Evolutionary conservation across 2,888 invertebrate genomes (phyloP).

Genomic region (Drosophila merina): DNA sequence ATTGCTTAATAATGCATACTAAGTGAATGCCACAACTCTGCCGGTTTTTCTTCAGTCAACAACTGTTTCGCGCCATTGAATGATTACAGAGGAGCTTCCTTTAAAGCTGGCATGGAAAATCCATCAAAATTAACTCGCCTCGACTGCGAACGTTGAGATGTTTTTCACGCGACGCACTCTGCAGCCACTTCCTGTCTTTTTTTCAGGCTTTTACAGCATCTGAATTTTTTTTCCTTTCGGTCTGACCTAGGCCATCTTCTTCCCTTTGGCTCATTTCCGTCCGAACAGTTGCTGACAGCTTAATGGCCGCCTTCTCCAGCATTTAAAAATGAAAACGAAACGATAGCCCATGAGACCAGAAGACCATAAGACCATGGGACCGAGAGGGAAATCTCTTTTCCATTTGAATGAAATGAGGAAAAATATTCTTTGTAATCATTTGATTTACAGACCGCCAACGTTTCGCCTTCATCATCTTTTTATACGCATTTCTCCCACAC

Average conservation of each 20-base stretch:
- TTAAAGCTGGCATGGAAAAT: constrained; percentile 28
- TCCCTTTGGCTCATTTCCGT: constrained; percentile 44
- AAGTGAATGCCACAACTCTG: constrained; percentile 27
- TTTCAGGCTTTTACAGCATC: not conserved
- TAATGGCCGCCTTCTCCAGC: constrained; percentile 59
- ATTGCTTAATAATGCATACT: constrained; percentile 50
- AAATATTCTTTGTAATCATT: constrained; percentile 61
- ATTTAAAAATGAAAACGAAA: constrained; percentile 41
- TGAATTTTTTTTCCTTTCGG: not conserved
- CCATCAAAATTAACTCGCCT: constrained; percentile 49
- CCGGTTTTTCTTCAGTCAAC: constrained; percentile 16
- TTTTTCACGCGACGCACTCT: constrained; percentile 55
- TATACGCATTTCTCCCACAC: constrained; percentile 6
- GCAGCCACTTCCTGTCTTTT: constrained; percentile 45
- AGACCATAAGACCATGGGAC: constrained; percentile 2
- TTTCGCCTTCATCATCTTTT: constrained; percentile 32
- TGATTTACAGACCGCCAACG: constrained; percentile 59
- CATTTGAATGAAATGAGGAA: constrained; percentile 26
- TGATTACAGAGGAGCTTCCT: constrained; percentile 13
- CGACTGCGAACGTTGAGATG: constrained; percentile 47
- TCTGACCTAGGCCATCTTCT: constrained; percentile 32
- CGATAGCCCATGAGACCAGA: constrained; percentile 15
- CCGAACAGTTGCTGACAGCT: constrained; percentile 64
- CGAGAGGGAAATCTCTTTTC: constrained; percentile 32
- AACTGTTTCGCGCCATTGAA: constrained; percentile 25